Conservation (phyloP, 2,888 invertebrate species). For the Sisyra terminalis region DNA sequence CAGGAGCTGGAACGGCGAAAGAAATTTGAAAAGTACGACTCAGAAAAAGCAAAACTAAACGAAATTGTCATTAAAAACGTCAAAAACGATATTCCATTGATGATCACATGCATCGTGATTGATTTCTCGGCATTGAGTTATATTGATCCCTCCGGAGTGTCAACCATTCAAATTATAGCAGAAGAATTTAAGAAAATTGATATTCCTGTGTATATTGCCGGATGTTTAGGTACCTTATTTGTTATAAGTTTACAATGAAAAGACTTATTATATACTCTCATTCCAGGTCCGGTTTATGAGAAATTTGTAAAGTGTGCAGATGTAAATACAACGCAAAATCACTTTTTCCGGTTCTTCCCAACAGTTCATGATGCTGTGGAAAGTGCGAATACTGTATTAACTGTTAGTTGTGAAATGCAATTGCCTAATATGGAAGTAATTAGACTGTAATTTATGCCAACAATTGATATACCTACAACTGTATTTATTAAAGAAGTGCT, state of each 20-base stretch:
- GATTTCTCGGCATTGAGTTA: conserved; percentile 46
- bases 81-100: not conserved
- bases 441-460: not conserved
- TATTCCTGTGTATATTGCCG: conserved; percentile 35
- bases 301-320: conserved; percentile 42
- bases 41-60: conserved; percentile 15
- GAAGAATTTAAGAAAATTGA: conserved; percentile 34
- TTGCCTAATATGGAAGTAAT: not conserved
- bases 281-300: conserved; percentile 45
- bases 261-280: conserved; percentile 14
- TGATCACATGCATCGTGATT: conserved; percentile 27
- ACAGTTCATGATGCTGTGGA: conserved; percentile 55
- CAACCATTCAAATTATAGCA: conserved; percentile 31
- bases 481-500: not conserved
- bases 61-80: conserved; percentile 8
- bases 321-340: conserved; percentile 31
- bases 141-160: conserved; percentile 46
- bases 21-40: conserved; percentile 19
- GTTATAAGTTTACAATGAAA: no score
- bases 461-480: not conserved
- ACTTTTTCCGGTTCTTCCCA: conserved; percentile 40
- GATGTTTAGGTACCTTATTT: conserved; percentile 28
- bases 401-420: not conserved
- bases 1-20: conserved; percentile 25
- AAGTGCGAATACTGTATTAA: conserved; percentile 15